Evolutionary conservation across 2,797 vertebrate species (phyloP), one percentile per base, ranked within the genome.

Genomic region (Poecile montanus): DNA sequence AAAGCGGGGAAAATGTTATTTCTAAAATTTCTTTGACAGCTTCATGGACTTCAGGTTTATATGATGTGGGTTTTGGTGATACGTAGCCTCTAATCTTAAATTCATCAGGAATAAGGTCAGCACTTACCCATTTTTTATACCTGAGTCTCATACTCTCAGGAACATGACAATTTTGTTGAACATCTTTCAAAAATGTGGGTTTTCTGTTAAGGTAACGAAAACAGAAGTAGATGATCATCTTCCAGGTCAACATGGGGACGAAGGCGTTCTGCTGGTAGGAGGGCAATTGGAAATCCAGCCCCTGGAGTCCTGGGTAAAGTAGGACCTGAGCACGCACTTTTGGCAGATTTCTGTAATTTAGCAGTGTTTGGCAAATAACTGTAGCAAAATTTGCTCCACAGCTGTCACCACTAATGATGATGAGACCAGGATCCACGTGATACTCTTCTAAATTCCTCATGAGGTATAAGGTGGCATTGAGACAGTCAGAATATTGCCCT

Each of bases 181-280:
- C 4, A 2, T 97, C 94, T 26, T 97, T 97, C 91, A 97, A 81
- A 88, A 98, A 2, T 3, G 94, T 96, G 45, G 81, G 50, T 70
- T 98, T 97, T 88, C 97, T 97, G 23, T 96, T 97, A 85, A 99
- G 94, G 66, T 98, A 98, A 70, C 95, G 96, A 56, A 97, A 94
- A 45, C 97, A 98, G 79, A 98, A 98, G 96, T 98, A 98, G 11
- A 96, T 67, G 12, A 88, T 73, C 7, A 98, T 86, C 63, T 94
- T 91, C 63, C 81, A 91, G 22, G 96, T 97, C 95, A 99, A 94
- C n/a, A 99, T 23, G 45, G 98, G 98, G 73, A 98, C 96, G 0
- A 97, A 97, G 19, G 97, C 97, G 14, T 99, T 99, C 95, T 98
- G 98, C 96, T 98, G 98, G 83, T 98, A 98, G 32, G 98, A 99